phyloP scores from a whole-genome alignment of 2,888 invertebrate genomes.

The Agrochola lota region DNA sequence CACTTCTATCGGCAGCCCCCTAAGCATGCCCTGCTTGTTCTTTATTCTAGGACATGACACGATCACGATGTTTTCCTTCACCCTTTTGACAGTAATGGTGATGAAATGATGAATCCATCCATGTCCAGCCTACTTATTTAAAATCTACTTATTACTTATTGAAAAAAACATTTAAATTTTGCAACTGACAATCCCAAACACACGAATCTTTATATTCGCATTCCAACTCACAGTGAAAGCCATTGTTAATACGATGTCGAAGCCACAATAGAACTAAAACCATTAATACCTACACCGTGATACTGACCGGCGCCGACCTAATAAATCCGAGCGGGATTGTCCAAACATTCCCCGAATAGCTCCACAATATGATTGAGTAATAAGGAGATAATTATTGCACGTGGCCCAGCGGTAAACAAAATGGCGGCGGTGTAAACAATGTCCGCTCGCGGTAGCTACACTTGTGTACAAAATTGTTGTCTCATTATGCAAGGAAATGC shows the following conservation, averaged over 20 bases:
- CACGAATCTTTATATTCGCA: background rate
- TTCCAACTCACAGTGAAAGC: background rate
- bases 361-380: conserved; percentile 85
- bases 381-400: conserved; percentile 81
- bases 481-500: conserved; percentile 16
- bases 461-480: conserved; percentile 39
- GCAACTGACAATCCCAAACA: too few species aligned
- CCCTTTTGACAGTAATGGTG: too few species aligned
- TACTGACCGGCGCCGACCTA: conserved; percentile 71
- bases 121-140: too few species aligned
- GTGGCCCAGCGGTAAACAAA: conserved; percentile 79
- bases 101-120: too few species aligned
- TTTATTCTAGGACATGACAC: too few species aligned
- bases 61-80: too few species aligned
- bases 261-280: conserved; percentile 51
- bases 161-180: too few species aligned
- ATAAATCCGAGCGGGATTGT: conserved; percentile 70
- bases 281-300: conserved; percentile 43
- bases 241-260: conserved; percentile 29
- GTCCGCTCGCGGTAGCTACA: conserved; percentile 52
- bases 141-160: too few species aligned
- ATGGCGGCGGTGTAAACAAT: conserved; percentile 67
- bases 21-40: too few species aligned
- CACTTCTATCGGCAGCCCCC: too few species aligned
- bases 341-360: conserved; percentile 82